These are phyloP conservation scores for Meiosimyza platycephala DNA, from an alignment of 2,888 invertebrate species.

Conservation along the genomic window DNA sequence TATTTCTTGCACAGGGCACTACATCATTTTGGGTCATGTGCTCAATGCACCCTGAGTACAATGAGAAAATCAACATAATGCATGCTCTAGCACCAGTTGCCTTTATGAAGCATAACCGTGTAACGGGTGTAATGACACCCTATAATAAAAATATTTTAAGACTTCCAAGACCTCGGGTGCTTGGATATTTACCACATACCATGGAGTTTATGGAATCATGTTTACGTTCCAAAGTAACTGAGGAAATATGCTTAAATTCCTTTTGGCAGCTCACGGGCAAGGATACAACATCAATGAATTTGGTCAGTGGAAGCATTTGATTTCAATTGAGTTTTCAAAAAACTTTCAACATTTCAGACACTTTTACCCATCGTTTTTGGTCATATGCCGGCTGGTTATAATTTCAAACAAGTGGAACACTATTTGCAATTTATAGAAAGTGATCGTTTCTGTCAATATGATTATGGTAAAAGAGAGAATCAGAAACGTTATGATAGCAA, in stretches of 20 bases:
- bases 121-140: constrained; percentile 55
- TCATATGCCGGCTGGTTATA: constrained; percentile 73
- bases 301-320: constrained; percentile 51
- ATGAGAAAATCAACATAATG: constrained; percentile 69
- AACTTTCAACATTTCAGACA: constrained; percentile 63
- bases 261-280: constrained; percentile 69
- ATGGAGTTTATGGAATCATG: constrained; percentile 43
- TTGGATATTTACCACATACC: constrained; percentile 48
- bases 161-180: constrained; percentile 36
- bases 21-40: constrained; percentile 67
- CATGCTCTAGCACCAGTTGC: constrained; percentile 71
- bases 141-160: constrained; percentile 43
- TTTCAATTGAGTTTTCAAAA: neutral
- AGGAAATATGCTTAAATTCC: constrained; percentile 56
- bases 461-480: constrained; percentile 68
- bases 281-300: constrained; percentile 65
- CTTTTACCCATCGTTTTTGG: constrained; percentile 72
- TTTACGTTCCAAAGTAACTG: constrained; percentile 35
- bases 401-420: constrained; percentile 69
- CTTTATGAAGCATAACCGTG: constrained; percentile 62
- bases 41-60: constrained; percentile 68
- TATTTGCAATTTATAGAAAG: constrained; percentile 68
- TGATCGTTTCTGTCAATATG: constrained; percentile 67
- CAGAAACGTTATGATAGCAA: constrained; percentile 68
- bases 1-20: constrained; percentile 68